Percentiles rank a stretch among this genome's conserved stretches.
phyloP scores from a whole-genome alignment of 2,113 vertebrate species.

The Thalassarche chlororhynchos region DNA sequence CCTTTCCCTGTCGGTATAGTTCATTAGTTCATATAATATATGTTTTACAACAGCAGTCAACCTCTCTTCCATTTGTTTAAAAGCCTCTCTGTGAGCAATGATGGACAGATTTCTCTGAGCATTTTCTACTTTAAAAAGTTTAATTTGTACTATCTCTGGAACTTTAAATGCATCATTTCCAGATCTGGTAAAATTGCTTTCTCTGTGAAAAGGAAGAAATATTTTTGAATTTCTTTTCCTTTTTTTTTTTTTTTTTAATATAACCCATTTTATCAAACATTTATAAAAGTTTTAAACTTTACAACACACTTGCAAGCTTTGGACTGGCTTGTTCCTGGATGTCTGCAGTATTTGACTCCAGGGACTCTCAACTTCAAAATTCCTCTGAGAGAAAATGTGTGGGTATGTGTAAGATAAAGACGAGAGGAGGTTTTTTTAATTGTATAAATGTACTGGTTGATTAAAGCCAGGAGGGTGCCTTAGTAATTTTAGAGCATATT shows the following conservation, averaged over 20 bases:
- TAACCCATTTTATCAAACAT: background rate
- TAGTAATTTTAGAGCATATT: background rate
- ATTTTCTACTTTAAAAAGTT: background rate
- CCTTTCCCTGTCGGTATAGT: background rate
- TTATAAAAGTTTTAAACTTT: background rate
- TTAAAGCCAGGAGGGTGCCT: background rate
- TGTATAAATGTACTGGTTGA: background rate
- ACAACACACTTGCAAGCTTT: background rate
- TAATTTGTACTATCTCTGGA: background rate
- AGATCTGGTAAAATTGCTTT: background rate
- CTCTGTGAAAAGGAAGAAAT: background rate
- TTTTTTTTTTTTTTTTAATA: background rate
- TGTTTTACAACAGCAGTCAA: background rate
- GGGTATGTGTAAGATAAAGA: background rate
- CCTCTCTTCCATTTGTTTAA: slow-evolving; percentile 30
- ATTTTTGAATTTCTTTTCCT: background rate
- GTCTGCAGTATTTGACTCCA: background rate
- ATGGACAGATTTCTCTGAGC: background rate
- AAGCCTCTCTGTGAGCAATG: background rate
- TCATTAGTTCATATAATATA: background rate
- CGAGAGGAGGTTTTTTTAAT: background rate
- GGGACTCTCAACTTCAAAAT: background rate
- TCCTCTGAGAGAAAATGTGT: background rate
- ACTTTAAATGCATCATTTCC: background rate
- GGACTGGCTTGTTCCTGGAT: background rate